Evolutionary conservation across 2,797 vertebrate genomes (phyloP).

Genomic region (Trichosurus vulpecula): DNA sequence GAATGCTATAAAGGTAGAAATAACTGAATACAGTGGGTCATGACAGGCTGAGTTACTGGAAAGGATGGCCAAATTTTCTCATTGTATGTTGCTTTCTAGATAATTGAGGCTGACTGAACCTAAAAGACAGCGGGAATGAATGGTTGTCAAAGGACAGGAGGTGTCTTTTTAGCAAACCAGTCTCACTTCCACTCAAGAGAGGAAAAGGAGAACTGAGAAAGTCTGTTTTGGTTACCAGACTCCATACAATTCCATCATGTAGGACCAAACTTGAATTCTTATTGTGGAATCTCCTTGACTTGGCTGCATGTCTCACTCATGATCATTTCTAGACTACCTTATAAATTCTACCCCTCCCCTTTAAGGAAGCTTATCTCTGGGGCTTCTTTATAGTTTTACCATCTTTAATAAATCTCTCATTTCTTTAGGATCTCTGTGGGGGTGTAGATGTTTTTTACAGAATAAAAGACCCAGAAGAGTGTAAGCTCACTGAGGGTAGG

Average conservation of each 20-base stretch:
- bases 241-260: background rate
- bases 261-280: background rate
- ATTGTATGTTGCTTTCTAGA: slow-evolving; percentile 62
- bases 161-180: background rate
- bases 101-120: slow-evolving; percentile 59
- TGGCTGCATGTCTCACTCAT: background rate
- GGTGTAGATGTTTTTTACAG: background rate
- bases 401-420: background rate
- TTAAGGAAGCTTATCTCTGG: background rate
- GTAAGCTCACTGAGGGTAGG: background rate
- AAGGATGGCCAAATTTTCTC: background rate
- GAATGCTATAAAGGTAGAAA: slow-evolving; percentile 51
- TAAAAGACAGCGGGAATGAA: slow-evolving; percentile 8
- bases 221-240: background rate
- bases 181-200: no score
- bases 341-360: background rate
- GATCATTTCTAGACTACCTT: background rate
- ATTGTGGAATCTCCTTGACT: background rate
- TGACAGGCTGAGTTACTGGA: slow-evolving; percentile 21
- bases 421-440: background rate
- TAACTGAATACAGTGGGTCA: slow-evolving; percentile 3
- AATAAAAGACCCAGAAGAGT: background rate
- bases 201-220: background rate
- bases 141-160: background rate
- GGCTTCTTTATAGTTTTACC: background rate